Percentiles rank a stretch among this genome's conserved stretches.
phyloP scores from a whole-genome alignment of 2,113 vertebrate genomes.

The Microtus richardsoni region DNA sequence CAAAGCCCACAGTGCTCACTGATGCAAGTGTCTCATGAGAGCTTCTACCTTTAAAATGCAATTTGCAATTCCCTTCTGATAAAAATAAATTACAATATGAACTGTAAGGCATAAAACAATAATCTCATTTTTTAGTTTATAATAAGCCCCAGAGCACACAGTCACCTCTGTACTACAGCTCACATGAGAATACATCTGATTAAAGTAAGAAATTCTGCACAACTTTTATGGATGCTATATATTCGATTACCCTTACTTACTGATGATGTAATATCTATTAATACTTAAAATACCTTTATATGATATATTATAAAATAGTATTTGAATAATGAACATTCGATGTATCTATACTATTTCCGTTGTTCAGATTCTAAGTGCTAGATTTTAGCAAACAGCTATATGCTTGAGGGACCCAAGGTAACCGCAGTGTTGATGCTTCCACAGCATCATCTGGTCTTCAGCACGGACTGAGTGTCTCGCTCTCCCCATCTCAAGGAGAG shows the following conservation, averaged over 20 bases:
- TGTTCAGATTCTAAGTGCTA: neutral
- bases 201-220: slow-evolving; percentile 6
- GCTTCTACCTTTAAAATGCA: slow-evolving; percentile 55
- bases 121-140: slow-evolving; percentile 57
- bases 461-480: neutral
- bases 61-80: slow-evolving; percentile 44
- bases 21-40: slow-evolving; percentile 48
- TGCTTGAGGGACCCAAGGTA: neutral
- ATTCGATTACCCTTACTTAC: neutral
- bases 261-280: neutral
- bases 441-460: neutral
- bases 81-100: slow-evolving; percentile 58
- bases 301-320: neutral
- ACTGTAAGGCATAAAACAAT: slow-evolving; percentile 21
- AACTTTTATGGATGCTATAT: neutral
- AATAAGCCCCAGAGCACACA: slow-evolving; percentile 32
- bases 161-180: slow-evolving; percentile 14
- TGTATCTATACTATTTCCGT: neutral
- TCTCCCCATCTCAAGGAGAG: neutral
- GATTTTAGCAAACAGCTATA: neutral
- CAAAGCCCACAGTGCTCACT: slow-evolving; percentile 28
- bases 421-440: neutral
- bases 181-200: neutral
- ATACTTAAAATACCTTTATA: neutral
- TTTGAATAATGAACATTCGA: neutral